A percentile compares a stretch with the other conserved stretches of the same genome.
These are phyloP conservation scores for Heliconius aoede DNA, from an alignment of 2,888 invertebrate genomes.

Conservation along the genomic window DNA sequence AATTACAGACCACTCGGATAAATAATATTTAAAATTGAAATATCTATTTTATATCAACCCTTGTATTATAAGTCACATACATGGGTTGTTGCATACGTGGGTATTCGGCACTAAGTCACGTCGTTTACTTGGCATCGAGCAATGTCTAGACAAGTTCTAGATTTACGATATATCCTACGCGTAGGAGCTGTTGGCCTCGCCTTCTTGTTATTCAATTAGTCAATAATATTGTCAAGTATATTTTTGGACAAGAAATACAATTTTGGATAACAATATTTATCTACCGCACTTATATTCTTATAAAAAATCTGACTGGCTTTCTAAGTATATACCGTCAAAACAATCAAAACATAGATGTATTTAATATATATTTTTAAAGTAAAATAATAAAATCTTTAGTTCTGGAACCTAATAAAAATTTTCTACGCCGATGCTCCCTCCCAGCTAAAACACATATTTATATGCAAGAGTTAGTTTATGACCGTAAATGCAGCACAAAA, in stretches of 20 bases:
- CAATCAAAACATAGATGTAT: not conserved
- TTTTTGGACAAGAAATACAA: slow-evolving; percentile 24
- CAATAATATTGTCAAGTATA: slow-evolving; percentile 32
- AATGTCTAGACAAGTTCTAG: slow-evolving; percentile 61
- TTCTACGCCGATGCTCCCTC: not conserved
- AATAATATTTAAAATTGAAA: too few species aligned
- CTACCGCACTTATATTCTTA: too few species aligned
- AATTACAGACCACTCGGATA: too few species aligned
- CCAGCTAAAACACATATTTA: slow-evolving; percentile 24
- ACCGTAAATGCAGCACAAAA: slow-evolving; percentile 39
- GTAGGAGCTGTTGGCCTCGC: slow-evolving; percentile 80
- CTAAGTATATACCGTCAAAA: not conserved
- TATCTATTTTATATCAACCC: not conserved
- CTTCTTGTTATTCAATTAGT: slow-evolving; percentile 48
- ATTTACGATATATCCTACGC: slow-evolving; percentile 74
- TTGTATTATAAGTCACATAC: slow-evolving; percentile 32
- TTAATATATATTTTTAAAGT: not conserved
- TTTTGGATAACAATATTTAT: too few species aligned
- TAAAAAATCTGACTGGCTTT: too few species aligned
- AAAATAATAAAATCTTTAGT: not conserved
- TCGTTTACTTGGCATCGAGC: slow-evolving; percentile 48
- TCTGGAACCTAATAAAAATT: not conserved
- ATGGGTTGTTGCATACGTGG: slow-evolving; percentile 39
- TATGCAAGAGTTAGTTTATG: slow-evolving; percentile 30
- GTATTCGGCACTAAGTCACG: slow-evolving; percentile 59